Percentiles rank a stretch among this genome's conserved stretches.
Evolutionary conservation across 2,113 vertebrate genomes (phyloP).

Genomic region (Tetrao urogallus): DNA sequence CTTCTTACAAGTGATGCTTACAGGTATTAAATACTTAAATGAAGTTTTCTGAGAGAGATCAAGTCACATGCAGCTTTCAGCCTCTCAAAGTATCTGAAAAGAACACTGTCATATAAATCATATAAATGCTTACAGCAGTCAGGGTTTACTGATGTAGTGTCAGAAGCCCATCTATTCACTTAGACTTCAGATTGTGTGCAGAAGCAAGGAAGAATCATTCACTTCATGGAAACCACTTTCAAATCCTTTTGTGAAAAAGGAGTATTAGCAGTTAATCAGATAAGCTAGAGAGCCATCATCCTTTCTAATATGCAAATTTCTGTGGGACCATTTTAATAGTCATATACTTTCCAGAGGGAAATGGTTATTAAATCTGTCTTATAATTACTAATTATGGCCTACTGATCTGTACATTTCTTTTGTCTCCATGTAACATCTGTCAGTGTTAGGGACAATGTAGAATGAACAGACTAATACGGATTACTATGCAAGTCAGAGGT

Average conservation of each 20-base stretch:
- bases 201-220: not conserved
- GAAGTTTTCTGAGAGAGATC: not conserved
- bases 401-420: not conserved
- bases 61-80: conserved; percentile 6
- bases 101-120: not conserved
- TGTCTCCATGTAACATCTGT: not conserved
- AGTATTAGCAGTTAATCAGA: not conserved
- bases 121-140: not conserved
- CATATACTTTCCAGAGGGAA: not conserved
- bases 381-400: not conserved
- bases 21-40: conserved; percentile 21
- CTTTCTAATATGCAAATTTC: not conserved
- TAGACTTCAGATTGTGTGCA: not conserved
- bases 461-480: not conserved
- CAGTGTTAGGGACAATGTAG: not conserved
- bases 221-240: not conserved
- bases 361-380: not conserved
- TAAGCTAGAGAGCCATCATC: not conserved
- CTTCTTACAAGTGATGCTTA: not conserved
- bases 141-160: not conserved
- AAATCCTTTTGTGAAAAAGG: not conserved
- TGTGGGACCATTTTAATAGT: not conserved
- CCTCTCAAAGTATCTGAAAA: not conserved
- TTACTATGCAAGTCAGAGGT: not conserved
- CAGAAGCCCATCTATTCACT: not conserved